Evolutionary conservation across 1,140 invertebrate species (phyloP).

Genomic region (Lethocerus indicus): DNA sequence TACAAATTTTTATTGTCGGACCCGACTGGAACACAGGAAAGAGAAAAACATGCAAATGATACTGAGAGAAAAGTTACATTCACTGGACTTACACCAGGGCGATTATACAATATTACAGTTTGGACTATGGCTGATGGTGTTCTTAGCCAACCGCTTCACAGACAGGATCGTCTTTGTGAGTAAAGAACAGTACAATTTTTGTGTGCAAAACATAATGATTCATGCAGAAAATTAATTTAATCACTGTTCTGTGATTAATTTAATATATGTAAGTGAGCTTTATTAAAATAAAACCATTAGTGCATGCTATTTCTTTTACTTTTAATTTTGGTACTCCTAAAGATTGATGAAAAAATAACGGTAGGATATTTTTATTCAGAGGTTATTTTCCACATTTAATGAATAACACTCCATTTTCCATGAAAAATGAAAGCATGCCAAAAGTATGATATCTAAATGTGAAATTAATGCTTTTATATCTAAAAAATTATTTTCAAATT

Average conservation of each 20-base stretch:
- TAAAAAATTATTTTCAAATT: no score
- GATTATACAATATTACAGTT: slow-evolving; percentile 77
- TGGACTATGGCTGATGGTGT: slow-evolving; percentile 78
- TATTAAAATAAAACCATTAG: not conserved
- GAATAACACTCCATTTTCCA: no score
- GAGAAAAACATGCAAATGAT: slow-evolving; percentile 59
- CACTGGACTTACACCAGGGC: slow-evolving; percentile 53
- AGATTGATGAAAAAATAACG: no score
- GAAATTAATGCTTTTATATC: no score
- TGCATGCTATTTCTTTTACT: not conserved
- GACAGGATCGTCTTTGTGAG: slow-evolving; percentile 67
- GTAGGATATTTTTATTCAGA: no score
- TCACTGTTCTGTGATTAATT: not conserved
- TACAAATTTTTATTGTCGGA: slow-evolving; percentile 71
- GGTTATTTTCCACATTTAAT: no score
- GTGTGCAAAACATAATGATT: not conserved
- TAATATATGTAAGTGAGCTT: not conserved
- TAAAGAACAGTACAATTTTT: slow-evolving; percentile 15
- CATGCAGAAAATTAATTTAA: not conserved
- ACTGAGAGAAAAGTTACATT: slow-evolving; percentile 67
- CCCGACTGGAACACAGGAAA: slow-evolving; percentile 36
- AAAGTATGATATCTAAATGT: no score
- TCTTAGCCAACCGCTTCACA: slow-evolving; percentile 60
- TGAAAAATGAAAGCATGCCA: no score
- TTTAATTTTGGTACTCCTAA: no score